Evolutionary conservation across 1,140 invertebrate genomes (phyloP), one percentile per base, ranked within the genome.

Genomic region (Papilio xuthus): DNA sequence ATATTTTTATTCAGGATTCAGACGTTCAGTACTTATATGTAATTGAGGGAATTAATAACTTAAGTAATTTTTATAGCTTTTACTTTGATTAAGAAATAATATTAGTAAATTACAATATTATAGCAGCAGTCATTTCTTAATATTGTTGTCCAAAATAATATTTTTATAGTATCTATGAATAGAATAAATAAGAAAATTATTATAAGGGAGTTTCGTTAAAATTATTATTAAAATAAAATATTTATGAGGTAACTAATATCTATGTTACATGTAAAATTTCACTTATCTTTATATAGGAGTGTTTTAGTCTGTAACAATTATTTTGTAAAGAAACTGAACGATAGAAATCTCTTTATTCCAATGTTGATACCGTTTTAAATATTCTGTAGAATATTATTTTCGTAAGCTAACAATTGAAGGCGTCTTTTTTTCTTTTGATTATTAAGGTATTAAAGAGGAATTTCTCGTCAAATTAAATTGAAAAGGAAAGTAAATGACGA

Each of bases 401-500:
- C 42, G 37, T 50, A 73, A 73, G 71, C 41, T 73, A 47, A 73
- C 71, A 73, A 73, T 50, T 50, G 71, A 73, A 47, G 42, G 50
- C 71, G 42, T 50, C 42, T 73, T 71, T 71, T n/a, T 37, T 69
- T 15, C 28, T 4, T 69, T 73, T 23, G 42, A 12, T 73, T 72
- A 18, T 42, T 47, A 72, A 47, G 70, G 70, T 26, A 72, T 47
- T 47, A 72, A 72, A 72, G 37, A 41, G 23, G 70, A 50, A 47
- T 20, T 70, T 47, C 42, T 72, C 23, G n/a, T 50, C n/a, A 50
- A 26, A 47, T 50, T 15, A 26, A 67, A 32, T 15, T 73, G 23
- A 47, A 47, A 73, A 73, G 23, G 42, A 23, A 47, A 73, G 50
- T 72, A 73, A 73, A 73, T 42, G 20, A 50, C 20, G 50, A 73